Conservation (phyloP, 2,113 vertebrate species). For the Xiphorhynchus elegans region DNA sequence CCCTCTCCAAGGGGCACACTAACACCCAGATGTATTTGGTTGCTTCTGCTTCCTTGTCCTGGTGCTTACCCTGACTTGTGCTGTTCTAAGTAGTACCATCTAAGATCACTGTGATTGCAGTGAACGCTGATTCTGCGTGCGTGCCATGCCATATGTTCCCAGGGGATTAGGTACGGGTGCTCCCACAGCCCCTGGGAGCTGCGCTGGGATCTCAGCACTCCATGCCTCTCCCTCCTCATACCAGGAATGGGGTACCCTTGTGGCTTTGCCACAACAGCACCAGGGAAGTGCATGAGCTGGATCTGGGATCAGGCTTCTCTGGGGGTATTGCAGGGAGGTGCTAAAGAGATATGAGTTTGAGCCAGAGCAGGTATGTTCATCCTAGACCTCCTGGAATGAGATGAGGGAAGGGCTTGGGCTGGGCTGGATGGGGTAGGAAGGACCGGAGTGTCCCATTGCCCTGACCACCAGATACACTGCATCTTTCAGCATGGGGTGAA, state of each 20-base stretch:
- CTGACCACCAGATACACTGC: neutral
- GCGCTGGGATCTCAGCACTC: neutral
- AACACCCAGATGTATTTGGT: neutral
- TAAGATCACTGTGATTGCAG: neutral
- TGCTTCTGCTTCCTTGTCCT: neutral
- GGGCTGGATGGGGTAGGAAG: neutral
- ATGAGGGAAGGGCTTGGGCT: neutral
- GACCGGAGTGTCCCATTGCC: neutral
- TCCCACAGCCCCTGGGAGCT: neutral
- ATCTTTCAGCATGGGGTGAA: neutral
- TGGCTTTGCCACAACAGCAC: neutral
- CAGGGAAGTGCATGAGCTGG: neutral
- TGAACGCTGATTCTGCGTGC: neutral
- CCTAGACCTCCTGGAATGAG: neutral
- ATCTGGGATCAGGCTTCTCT: neutral
- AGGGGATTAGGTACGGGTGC: neutral
- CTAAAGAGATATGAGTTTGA: neutral
- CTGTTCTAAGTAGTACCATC: slow-evolving; percentile 16
- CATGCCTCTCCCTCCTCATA: rapidly evolving
- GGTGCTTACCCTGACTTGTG: neutral
- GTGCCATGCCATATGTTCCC: neutral
- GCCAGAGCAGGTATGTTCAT: neutral
- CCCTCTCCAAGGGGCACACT: neutral
- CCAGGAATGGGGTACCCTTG: neutral
- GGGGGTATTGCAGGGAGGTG: neutral